Percentiles rank a stretch among this genome's conserved stretches.
These are phyloP conservation scores for Bubo bubo DNA, from an alignment of 2,113 vertebrate species.

Conservation along the genomic window DNA sequence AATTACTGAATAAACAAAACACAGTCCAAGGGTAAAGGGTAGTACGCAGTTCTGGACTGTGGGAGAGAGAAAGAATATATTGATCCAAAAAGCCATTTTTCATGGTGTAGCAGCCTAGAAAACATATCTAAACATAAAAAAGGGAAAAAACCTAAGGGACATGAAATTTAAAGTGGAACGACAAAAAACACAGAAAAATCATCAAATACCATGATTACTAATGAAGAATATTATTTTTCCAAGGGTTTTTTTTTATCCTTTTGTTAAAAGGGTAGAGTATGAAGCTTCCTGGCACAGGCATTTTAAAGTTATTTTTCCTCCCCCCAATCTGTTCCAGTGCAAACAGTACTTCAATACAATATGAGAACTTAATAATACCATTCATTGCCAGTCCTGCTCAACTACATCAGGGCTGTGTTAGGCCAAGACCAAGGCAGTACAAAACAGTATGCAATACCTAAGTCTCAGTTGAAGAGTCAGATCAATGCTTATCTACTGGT, in stretches of 20 bases:
- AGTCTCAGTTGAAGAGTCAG: neutral
- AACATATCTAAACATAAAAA: neutral
- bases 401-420: neutral
- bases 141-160: fast-evolving
- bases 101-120: neutral
- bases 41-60: neutral
- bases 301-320: neutral
- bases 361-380: neutral
- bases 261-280: neutral
- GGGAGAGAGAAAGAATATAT: neutral
- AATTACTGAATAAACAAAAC: neutral
- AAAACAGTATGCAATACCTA: neutral
- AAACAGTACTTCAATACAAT: neutral
- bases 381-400: neutral
- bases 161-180: neutral
- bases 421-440: neutral
- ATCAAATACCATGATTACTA: neutral
- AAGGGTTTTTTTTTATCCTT: neutral
- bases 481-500: neutral
- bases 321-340: neutral
- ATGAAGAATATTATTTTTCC: neutral
- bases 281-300: neutral
- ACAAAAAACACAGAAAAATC: neutral
- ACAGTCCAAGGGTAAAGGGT: neutral
- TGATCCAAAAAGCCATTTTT: neutral